Base-by-base conservation (phyloP, 1,140 invertebrate species). In the Cylas formicarius region DNA sequence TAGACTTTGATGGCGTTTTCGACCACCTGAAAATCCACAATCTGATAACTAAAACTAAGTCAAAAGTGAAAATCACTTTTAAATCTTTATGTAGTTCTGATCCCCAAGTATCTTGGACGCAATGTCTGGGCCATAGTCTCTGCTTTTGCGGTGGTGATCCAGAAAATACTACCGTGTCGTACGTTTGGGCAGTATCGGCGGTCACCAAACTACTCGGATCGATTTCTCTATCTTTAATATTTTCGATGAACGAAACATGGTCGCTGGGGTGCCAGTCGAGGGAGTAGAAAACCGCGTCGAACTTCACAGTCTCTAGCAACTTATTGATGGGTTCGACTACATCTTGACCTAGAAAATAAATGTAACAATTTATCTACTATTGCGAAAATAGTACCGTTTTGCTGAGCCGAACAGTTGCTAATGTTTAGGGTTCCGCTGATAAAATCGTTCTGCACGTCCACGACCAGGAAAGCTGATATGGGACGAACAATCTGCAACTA, bases 381-480 rank as follows among this genome's bases (percentile, higher is more conserved):
- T 44, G 22, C 7, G 22, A 1, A 14, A 21, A 35, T 19, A 43
- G 20, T 32, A 86, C 46, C 89, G 65, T 95, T 85, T 48, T 97
- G 90, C 57, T 88, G 82, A 16, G 92, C 92, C 35, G 88, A 85
- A 67, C 91, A 95, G 56, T 93, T 84, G 62, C 81, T 86, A 56
- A 98, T 86, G 57, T 95, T 86, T 36, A 98, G 75, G 9, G 90
- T 90, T 31, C 95, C 95, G 41, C 82, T 80, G 58, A 98, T 95
- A 69, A 98, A 98, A 70, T 98, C 95, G 70, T 98, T 97, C 71
- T 98, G 95, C 3, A 97, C 92, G 69, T 98, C 95, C 33, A 98
- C 88, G 44, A 97, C 80, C 19, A 98, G 70, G 60, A 97, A 84
- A n/a, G 85, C 92, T 60, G 78, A 86, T 36, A 88, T 81, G 18